Base-by-base conservation (phyloP, 2,113 vertebrate species). In the Rhinopithecus roxellana region DNA sequence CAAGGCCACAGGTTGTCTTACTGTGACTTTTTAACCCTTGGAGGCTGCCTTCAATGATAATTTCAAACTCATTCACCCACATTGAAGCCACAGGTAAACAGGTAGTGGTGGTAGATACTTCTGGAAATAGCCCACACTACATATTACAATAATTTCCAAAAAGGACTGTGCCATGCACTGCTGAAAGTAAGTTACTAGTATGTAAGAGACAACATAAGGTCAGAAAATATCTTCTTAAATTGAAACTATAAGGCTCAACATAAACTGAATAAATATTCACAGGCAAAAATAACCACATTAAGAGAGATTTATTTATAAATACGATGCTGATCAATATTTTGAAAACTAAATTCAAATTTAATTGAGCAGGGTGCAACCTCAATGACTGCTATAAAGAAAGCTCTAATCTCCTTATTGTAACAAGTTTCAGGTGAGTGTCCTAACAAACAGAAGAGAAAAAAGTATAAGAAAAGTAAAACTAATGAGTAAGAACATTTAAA, bases 221-320 rank as follows among this genome's bases (percentile, higher is more conserved):
- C 55, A 94, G 64, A 94, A 96, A 92, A 96, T 75, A 74, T 16
- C 14, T 50, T 86, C 75, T 93, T 80, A 96, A 88, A 79, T 3
- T 43, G 9, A n/a, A 79, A 91, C 8, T 79, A 45, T 38, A 90
- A 78, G 10, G 5, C 70, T 93, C 22, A 86, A 70, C 27, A 81
- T 23, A 77, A 81, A 80, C 38, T 69, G 30, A 78, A 50, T n/a
- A 84, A 87, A 22, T 69, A 83, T 48, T 92, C 3, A 0, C 9
- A 74, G 1, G 20, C 7, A 93, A 25, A 75, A 55, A 25, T 38
- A 90, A 84, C 23, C 32, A 75, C 5, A 82, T 20, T 55, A 52
- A 92, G 43, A 84, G 72, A 79, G 35, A 57, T 20, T 75, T 94
- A 52, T 35, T 78, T 93, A 55, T 72, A 78, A 40, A 57, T 89